Evolutionary conservation across 2,888 invertebrate genomes (phyloP), one percentile per base, ranked within the genome.

Genomic region (Cremastinae sp.): DNA sequence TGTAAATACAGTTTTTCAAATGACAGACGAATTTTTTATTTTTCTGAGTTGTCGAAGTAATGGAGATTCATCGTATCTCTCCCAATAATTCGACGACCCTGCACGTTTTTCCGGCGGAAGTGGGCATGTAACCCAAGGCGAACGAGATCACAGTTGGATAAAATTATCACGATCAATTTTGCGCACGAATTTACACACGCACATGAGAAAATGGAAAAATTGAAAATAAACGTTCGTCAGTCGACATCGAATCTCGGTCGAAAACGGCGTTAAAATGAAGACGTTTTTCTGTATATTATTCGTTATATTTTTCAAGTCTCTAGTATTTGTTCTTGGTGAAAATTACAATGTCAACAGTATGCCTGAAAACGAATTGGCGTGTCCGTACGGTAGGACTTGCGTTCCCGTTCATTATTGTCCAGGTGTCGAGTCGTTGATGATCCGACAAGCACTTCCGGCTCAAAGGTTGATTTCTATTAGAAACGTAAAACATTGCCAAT

Each of bases 31-130:
- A 20, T 12, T 41, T 28, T 16, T 22, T 36, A 49, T 56, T 64
- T 53, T 54, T 53, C 22, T 58, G 16, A 8, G 38, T n/a, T 16
- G 47, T 12, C 36, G 47, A 61, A 53, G n/a, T 45, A 70, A 53
- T 14, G 51, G 14, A 45, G 51, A 73, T 34, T 47, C 22, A 73
- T 59, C 47, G 43, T 49, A 54, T 59, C 59, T n/a, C 58, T 8
- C 28, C 47, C 28, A 14, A 76, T 76, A 68, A 68, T n/a, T 68
- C 47, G 28, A 20, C 36, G 56, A 43, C 51, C 2, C 18, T 20
- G 38, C 49, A n/a, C 41, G 38, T 56, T 75, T 56, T 84, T 86
- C 86, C 86, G 86, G 74, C 86, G 86, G 86, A 86, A 82, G 79
- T 74, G 73, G 69, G 80, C 81, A 84, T 84, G 84, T 84, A 82